Percentiles rank a stretch among this genome's conserved stretches.
phyloP scores from a whole-genome alignment of 2,113 vertebrate species.

The Brachypodius melanocephalos region DNA sequence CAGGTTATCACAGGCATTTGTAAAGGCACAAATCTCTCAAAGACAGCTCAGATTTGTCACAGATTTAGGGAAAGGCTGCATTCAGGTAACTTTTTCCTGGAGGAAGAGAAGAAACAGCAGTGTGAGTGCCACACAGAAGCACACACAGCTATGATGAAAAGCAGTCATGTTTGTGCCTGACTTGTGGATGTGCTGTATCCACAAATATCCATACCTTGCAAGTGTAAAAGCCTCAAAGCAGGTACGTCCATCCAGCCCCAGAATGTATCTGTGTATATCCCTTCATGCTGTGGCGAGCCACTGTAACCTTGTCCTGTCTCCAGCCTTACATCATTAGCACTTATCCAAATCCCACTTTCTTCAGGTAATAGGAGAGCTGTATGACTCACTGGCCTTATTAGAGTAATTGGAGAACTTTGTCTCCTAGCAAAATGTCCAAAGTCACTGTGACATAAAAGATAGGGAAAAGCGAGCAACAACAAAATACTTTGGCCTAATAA shows the following conservation, averaged over 20 bases:
- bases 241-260: background rate
- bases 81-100: background rate
- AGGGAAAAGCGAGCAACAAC: background rate
- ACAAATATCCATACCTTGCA: background rate
- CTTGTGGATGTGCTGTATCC: background rate
- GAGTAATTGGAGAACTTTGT: slow-evolving; percentile 16
- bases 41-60: background rate
- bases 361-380: background rate
- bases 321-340: background rate
- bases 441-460: slow-evolving; percentile 37
- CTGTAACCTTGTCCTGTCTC: background rate
- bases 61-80: background rate
- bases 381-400: slow-evolving; percentile 32
- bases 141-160: background rate
- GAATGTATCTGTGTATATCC: background rate
- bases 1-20: background rate
- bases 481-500: slow-evolving; percentile 14
- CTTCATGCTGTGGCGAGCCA: background rate
- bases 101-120: background rate
- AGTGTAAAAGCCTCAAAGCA: background rate
- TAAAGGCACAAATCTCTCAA: background rate
- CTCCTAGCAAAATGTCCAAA: slow-evolving; percentile 46
- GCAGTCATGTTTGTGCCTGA: background rate
- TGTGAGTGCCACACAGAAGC: background rate
- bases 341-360: background rate